Evolutionary conservation across 2,888 invertebrate species (phyloP).

Genomic region (Drosophila atripex): DNA sequence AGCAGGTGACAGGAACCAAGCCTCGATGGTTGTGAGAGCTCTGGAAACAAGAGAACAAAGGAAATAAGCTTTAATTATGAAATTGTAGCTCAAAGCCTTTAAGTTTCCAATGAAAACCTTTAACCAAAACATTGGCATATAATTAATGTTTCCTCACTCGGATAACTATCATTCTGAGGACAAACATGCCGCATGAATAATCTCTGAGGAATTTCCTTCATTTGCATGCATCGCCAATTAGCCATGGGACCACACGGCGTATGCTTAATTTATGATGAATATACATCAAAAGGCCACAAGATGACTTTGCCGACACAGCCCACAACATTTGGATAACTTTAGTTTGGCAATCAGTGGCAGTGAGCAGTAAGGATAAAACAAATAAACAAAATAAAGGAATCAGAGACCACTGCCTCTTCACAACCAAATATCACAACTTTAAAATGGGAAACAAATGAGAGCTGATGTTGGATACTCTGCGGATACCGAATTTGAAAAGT

Average conservation of each 20-base stretch:
- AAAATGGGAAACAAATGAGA: constrained; percentile 17
- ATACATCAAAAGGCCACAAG: constrained; percentile 21
- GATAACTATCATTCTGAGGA: not conserved
- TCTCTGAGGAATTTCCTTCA: constrained; percentile 3
- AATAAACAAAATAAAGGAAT: constrained; percentile 14
- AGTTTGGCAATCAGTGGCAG: constrained; percentile 7
- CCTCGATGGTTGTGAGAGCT: not conserved
- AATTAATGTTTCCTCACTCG: constrained; percentile 3
- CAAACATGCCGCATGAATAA: constrained; percentile 18
- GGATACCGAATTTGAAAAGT: constrained; percentile 26
- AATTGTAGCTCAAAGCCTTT: not conserved
- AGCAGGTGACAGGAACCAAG: constrained; percentile 6
- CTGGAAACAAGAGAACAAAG: not conserved
- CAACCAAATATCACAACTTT: constrained; percentile 11
- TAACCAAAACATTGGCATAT: not conserved
- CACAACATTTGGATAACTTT: constrained; percentile 45
- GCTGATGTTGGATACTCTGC: constrained; percentile 1
- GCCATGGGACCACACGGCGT: constrained; percentile 14
- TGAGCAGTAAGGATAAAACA: not conserved
- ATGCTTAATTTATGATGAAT: constrained; percentile 21
- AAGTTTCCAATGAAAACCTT: not conserved
- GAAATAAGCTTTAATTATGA: not conserved
- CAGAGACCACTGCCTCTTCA: constrained; percentile 1
- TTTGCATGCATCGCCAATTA: constrained; percentile 40
- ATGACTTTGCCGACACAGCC: constrained; percentile 33